Evolutionary conservation across 2,113 vertebrate genomes (phyloP), one percentile per base, ranked within the genome.

Genomic region (Tretioscincus oriximinensis): DNA sequence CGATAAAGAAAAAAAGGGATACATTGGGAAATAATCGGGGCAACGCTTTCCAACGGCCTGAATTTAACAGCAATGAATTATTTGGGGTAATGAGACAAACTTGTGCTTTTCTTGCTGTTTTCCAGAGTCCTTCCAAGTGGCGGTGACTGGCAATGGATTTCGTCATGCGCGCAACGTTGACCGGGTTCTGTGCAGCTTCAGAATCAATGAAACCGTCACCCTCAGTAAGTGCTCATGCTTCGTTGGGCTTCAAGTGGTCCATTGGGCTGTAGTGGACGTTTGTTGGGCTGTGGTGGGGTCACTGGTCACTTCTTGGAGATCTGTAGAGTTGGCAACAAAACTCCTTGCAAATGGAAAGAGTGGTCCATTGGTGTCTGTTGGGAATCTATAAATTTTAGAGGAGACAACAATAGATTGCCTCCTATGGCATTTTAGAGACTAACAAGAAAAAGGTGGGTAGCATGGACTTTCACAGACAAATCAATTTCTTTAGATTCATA

Each of bases 81-180:
- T 47, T 35, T 4, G 0, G 47, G 3, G 0, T 1, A 1, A 26
- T 1, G 20, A 21, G n/a, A 58, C 1, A 75, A 80, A 88, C 0
- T 1, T 6, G 0, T 49, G 5, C 0, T 4, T 47, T 22, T 58
- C 54, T 84, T 41, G 79, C 78, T 76, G 1, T 87, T 90, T 82
- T 81, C 35, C 93, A 99, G 98, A 99, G 84, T 94, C 97, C 0
- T 99, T 99, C 81, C 97, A 99, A 93, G 98, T 99, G 0, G 98
- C 99, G 0, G 98, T 99, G 78, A 96, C 94, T 83, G 98, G 98
- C 29, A 99, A 99, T 0, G 98, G 98, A 54, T 99, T 99, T 84
- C 97, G 97, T 9, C 97, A 97, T 0, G 96, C 98, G 49, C 95
- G 98, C 9, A 99, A 97, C 0, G 97, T 98, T 1, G 97, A 99